A percentile compares a stretch with the other conserved stretches of the same genome.
Conservation (phyloP, 2,888 invertebrate genomes). For the Chrysolina haemoptera region DNA sequence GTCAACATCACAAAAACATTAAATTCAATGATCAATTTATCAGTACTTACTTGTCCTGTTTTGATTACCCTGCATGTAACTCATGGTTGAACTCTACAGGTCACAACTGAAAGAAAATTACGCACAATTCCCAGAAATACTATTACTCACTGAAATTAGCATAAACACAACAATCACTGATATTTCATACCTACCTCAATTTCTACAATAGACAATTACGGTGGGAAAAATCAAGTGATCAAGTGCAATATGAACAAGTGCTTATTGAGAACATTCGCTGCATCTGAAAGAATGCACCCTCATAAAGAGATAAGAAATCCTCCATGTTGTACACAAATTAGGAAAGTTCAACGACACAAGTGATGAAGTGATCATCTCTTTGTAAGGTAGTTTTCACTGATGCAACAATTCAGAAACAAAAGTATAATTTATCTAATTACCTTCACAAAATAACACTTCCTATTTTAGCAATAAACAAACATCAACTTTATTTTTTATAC, state of each 20-base stretch:
- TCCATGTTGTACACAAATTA: slow-evolving; percentile 64
- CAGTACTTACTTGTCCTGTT: slow-evolving; percentile 85
- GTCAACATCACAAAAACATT: slow-evolving; percentile 19
- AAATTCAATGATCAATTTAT: slow-evolving; percentile 28
- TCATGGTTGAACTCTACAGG: slow-evolving; percentile 77
- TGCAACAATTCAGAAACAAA: slow-evolving; percentile 46
- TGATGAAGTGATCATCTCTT: slow-evolving; percentile 28
- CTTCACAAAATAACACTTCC: slow-evolving; percentile 59
- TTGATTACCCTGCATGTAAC: slow-evolving; percentile 86
- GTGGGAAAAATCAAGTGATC: background rate
- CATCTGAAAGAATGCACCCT: slow-evolving; percentile 54
- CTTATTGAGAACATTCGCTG: slow-evolving; percentile 30
- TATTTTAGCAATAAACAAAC: background rate
- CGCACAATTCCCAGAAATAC: slow-evolving; percentile 44
- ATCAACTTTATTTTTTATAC: background rate
- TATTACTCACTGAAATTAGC: slow-evolving; percentile 48
- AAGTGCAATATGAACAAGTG: slow-evolving; percentile 38
- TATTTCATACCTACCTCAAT: background rate
- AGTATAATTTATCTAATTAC: slow-evolving; percentile 51
- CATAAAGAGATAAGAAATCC: slow-evolving; percentile 63
- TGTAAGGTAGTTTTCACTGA: background rate
- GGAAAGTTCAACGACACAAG: slow-evolving; percentile 60
- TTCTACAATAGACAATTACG: background rate
- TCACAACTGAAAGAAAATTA: slow-evolving; percentile 61
- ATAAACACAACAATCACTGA: slow-evolving; percentile 14